Conservation (phyloP, 2,888 invertebrate genomes). For the Xestia sexstrigata region DNA sequence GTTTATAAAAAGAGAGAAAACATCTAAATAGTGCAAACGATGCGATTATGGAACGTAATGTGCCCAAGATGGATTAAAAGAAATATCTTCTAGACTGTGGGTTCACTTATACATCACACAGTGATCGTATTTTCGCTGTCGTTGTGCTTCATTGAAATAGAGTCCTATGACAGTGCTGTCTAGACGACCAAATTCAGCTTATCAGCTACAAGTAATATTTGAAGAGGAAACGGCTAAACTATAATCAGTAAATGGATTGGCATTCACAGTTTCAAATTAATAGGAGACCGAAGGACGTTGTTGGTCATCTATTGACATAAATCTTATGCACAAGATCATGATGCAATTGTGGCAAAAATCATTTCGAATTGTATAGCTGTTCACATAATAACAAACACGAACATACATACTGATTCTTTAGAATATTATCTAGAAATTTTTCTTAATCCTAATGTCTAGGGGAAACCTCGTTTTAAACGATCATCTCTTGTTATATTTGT, state of each 20-base stretch:
- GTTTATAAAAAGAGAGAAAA: background rate
- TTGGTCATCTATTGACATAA: background rate
- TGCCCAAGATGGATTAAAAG: background rate
- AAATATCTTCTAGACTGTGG: background rate
- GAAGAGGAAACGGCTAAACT: background rate
- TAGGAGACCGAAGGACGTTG: background rate
- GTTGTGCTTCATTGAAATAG: background rate
- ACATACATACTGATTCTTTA: constrained; percentile 7
- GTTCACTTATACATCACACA: background rate
- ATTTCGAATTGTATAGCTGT: background rate
- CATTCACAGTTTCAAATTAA: background rate
- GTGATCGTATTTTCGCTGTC: background rate
- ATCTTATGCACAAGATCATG: background rate
- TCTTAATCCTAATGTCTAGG: constrained; percentile 12
- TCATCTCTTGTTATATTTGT: constrained; percentile 20
- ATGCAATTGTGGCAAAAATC: background rate
- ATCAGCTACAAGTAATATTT: background rate
- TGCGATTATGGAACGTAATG: background rate
- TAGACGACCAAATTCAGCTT: background rate
- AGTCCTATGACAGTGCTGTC: background rate
- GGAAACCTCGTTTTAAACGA: constrained; percentile 20
- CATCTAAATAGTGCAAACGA: background rate
- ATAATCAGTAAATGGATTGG: background rate
- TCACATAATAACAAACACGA: background rate
- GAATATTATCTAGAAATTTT: constrained; percentile 25